phyloP scores from a whole-genome alignment of 2,888 invertebrate species.

The Idaea straminata region DNA sequence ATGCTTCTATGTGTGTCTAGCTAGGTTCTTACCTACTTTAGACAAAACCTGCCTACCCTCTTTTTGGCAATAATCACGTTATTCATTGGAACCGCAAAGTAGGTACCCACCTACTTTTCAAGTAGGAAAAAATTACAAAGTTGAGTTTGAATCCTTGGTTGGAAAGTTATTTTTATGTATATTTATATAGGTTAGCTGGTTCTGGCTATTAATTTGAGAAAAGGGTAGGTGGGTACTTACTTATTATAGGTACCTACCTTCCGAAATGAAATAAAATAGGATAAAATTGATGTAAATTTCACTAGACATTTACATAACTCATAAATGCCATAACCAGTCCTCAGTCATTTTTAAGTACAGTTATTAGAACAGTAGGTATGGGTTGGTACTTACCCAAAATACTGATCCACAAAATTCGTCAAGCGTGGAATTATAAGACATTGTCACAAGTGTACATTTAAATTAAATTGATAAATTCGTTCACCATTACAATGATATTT shows the following conservation, averaged over 20 bases:
- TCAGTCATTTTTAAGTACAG: background rate
- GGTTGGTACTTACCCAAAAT: conserved; percentile 86
- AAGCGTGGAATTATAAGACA: conserved; percentile 81
- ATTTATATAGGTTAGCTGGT: no score
- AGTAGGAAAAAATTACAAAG: no score
- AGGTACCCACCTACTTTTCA: no score
- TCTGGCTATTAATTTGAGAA: no score
- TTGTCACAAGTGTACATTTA: conserved; percentile 57
- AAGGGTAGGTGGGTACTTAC: no score
- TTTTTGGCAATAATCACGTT: background rate
- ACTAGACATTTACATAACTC: no score
- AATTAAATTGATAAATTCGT: background rate
- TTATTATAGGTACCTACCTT: conserved; percentile 10
- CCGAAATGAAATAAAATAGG: background rate
- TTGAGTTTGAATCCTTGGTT: no score
- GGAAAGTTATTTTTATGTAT: no score
- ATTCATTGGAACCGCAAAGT: background rate
- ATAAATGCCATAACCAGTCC: background rate
- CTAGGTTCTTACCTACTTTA: background rate
- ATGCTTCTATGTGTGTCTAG: background rate
- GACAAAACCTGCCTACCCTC: background rate
- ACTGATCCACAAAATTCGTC: conserved; percentile 88
- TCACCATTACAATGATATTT: background rate
- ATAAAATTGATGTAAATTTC: no score
- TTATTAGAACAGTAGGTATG: background rate